Conservation (phyloP, 2,113 vertebrate genomes). For the Myiagra hebetior region DNA sequence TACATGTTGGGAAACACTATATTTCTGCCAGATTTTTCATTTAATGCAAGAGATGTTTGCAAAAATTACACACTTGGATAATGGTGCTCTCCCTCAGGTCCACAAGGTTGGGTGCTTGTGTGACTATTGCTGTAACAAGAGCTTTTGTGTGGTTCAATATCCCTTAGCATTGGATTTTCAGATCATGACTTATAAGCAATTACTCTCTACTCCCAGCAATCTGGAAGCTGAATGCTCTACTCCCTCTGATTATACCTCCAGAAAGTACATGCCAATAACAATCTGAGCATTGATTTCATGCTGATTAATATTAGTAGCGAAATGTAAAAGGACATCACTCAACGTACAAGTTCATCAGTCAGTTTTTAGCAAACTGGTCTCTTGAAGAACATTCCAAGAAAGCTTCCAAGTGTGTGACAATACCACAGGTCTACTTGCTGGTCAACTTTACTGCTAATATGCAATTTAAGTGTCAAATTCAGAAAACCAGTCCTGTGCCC, state of each 20-base stretch:
- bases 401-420: background rate
- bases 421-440: background rate
- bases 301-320: background rate
- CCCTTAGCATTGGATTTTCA: conserved; percentile 1
- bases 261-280: background rate
- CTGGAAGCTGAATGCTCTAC: background rate
- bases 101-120: background rate
- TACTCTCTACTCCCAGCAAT: background rate
- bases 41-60: background rate
- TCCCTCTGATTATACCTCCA: background rate
- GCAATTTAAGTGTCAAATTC: background rate
- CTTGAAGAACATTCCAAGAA: background rate
- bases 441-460: background rate
- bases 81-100: background rate
- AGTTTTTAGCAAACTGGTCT: background rate
- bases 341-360: background rate
- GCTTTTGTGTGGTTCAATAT: conserved; percentile 1
- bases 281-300: background rate
- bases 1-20: background rate
- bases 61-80: background rate
- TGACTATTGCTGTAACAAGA: background rate
- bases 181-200: conserved; percentile 11
- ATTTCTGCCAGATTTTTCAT: background rate
- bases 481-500: background rate
- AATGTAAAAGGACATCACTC: background rate